Evolutionary conservation across 1,140 invertebrate genomes (phyloP).

Genomic region (Achroia grisella): DNA sequence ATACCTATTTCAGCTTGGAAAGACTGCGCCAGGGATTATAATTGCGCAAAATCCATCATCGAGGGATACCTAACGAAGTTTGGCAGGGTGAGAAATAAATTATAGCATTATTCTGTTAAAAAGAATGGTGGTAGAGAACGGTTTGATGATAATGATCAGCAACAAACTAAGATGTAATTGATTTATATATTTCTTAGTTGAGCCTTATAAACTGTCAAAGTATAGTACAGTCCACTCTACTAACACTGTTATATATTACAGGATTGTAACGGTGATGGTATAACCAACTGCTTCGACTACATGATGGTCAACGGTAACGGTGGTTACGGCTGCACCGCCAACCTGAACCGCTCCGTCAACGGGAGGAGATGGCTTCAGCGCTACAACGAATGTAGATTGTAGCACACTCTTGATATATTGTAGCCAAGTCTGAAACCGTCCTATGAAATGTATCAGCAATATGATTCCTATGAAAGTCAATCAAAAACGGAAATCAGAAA

Average conservation of each 20-base stretch:
- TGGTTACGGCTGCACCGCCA: slow-evolving; percentile 67
- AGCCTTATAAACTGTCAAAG: too few relatives aligned
- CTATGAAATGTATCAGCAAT: too few relatives aligned
- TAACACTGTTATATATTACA: slow-evolving; percentile 18
- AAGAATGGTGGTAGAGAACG: too few relatives aligned
- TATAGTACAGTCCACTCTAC: too few relatives aligned
- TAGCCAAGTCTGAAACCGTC: too few relatives aligned
- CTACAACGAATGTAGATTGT: slow-evolving; percentile 34
- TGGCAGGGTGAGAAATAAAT: slow-evolving; percentile 66
- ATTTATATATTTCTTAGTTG: too few relatives aligned
- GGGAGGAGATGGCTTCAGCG: slow-evolving; percentile 39
- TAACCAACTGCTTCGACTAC: slow-evolving; percentile 76
- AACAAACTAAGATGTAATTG: too few relatives aligned
- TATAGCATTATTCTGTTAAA: too few relatives aligned
- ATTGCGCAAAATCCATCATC: slow-evolving; percentile 76
- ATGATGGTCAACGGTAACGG: slow-evolving; percentile 78
- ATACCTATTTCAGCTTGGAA: slow-evolving; percentile 79
- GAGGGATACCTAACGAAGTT: slow-evolving; percentile 76
- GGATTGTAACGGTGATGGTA: slow-evolving; percentile 75
- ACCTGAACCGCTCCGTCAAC: slow-evolving; percentile 34
- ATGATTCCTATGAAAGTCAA: too few relatives aligned
- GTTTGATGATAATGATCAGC: too few relatives aligned
- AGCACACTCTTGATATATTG: neutral
- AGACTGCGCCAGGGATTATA: slow-evolving; percentile 75
- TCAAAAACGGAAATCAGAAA: too few relatives aligned